Percentiles rank a stretch among this genome's conserved stretches.
These are phyloP conservation scores for Sarcophaga bullata DNA, from an alignment of 1,140 invertebrate genomes.

Conservation along the genomic window DNA sequence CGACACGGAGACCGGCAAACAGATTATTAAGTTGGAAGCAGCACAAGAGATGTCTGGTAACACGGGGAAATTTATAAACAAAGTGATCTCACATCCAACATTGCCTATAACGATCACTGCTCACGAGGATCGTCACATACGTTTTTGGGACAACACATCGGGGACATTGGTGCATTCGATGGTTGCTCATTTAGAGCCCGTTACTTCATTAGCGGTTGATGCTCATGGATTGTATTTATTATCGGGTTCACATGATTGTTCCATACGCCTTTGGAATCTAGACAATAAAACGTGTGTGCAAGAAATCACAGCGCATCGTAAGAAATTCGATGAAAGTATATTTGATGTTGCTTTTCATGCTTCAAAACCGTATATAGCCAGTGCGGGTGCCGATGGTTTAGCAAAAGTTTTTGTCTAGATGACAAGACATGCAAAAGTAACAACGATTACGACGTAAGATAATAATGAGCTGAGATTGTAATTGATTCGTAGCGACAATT, in stretches of 20 bases:
- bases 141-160: slow-evolving; percentile 97
- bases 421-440: slow-evolving; percentile 13
- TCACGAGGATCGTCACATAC: slow-evolving; percentile 97
- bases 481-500: slow-evolving; percentile 14
- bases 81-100: slow-evolving; percentile 95
- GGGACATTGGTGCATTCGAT: slow-evolving; percentile 96
- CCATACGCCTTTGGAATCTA: slow-evolving; percentile 98
- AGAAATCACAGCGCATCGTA: slow-evolving; percentile 99
- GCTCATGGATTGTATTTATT: slow-evolving; percentile 97
- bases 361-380: slow-evolving; percentile 96
- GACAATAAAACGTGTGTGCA: slow-evolving; percentile 97
- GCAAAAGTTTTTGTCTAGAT: slow-evolving; percentile 94
- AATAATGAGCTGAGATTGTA: slow-evolving; percentile 29
- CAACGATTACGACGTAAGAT: slow-evolving; percentile 41
- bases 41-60: slow-evolving; percentile 68
- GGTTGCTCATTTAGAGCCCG: slow-evolving; percentile 98
- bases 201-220: slow-evolving; percentile 97
- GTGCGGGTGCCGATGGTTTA: slow-evolving; percentile 96
- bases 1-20: slow-evolving; percentile 89
- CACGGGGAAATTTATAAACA: slow-evolving; percentile 77
- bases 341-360: slow-evolving; percentile 99
- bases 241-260: slow-evolving; percentile 97
- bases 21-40: slow-evolving; percentile 80
- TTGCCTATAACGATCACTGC: slow-evolving; percentile 95
- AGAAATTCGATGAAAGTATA: slow-evolving; percentile 99